Evolutionary conservation across 2,888 invertebrate genomes (phyloP), one percentile per base, ranked within the genome.

Genomic region (Palloptera scutellata): DNA sequence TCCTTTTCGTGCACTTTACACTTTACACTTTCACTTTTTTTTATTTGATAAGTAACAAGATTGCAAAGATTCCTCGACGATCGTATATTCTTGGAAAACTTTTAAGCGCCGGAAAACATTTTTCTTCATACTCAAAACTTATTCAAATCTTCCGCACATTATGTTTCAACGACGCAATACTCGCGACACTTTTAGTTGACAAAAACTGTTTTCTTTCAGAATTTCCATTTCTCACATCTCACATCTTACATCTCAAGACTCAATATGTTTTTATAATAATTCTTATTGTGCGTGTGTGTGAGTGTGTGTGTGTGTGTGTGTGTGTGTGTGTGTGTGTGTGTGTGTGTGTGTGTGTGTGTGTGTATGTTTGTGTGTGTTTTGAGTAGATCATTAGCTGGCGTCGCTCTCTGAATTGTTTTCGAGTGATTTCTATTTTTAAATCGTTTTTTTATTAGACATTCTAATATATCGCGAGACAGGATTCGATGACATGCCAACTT

Each of bases 131-230:
- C 19, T 11, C 40, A 61, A 61, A 13, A 54, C 11, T 17, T 62
- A 51, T 15, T 58, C 17, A 55, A 42, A 59, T 58, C 42, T 53
- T 66, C 66, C 71, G 69, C 66, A 64, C 62, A 58, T 52, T 55
- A 62, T 69, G 73, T 70, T 71, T 78, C 78, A 77, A 74, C 76
- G 68, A 72, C 75, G 74, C 74, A 73, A 75, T 75, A 79, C 76
- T 75, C 81, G 76, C 77, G 73, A 77, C 75, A 81, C 81, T 77
- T 82, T 81, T 82, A 77, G 75, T 76, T 74, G 79, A 79, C 78
- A 78, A 75, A 71, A 71, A n/a, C n/a, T n/a, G n/a, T n/a, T n/a
- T n/a, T n/a, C n/a, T 73, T 65, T 70, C 66, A 69, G 70, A 73
- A 66, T 67, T 69, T 72, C 73, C 66, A 64, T 60, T 66, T 69